A percentile compares a stretch with the other conserved stretches of the same genome.
Evolutionary conservation across 2,797 vertebrate genomes (phyloP).

Genomic region (Scolopax rusticola): DNA sequence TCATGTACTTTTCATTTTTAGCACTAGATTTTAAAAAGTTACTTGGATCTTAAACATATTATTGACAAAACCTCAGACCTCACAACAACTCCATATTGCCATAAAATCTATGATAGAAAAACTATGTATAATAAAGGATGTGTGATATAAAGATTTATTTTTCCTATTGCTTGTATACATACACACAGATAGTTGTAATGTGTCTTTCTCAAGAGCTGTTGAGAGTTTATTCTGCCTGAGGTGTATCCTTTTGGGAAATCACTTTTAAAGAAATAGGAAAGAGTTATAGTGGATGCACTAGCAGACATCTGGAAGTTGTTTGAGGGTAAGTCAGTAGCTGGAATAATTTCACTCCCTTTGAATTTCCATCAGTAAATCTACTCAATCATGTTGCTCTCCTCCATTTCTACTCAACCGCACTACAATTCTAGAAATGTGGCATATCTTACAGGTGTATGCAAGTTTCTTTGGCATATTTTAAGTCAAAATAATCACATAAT

Average conservation of each 20-base stretch:
- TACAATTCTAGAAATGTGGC: neutral
- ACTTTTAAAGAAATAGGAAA: neutral
- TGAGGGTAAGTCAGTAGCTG: neutral
- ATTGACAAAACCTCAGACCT: neutral
- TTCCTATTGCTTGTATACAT: neutral
- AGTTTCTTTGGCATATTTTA: neutral
- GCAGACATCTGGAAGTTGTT: conserved; percentile 3
- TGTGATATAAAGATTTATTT: neutral
- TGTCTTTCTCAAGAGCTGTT: neutral
- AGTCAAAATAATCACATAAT: neutral
- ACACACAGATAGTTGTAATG: neutral
- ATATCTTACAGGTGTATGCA: neutral
- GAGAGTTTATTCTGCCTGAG: neutral
- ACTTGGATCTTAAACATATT: neutral
- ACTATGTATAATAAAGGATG: neutral
- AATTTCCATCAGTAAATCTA: neutral
- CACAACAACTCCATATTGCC: neutral
- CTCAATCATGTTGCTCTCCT: neutral
- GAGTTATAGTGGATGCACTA: neutral
- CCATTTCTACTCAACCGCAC: neutral
- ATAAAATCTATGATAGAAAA: neutral
- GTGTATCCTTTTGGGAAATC: neutral
- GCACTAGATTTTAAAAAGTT: neutral
- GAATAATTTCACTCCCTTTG: neutral
- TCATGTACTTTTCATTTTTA: neutral